Evolutionary conservation across 1,140 invertebrate genomes (phyloP).

Genomic region (Lamellibrachia luymesi): DNA sequence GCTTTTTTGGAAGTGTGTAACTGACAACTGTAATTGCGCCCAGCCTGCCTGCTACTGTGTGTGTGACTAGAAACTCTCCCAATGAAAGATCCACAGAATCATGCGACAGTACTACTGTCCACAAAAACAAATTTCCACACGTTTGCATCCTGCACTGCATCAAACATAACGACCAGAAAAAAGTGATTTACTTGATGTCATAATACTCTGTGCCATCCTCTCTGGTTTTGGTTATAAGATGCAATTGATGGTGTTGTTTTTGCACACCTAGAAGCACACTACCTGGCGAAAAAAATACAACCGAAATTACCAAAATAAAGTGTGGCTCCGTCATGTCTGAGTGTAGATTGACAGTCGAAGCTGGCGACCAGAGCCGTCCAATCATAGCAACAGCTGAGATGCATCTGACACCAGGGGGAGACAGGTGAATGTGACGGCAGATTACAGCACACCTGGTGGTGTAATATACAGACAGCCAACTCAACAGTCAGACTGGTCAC

Average conservation of each 20-base stretch:
- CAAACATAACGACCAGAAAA: background rate
- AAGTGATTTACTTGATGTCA: background rate
- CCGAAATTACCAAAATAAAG: background rate
- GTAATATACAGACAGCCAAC: background rate
- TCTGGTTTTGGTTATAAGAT: background rate
- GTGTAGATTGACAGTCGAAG: background rate
- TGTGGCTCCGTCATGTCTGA: background rate
- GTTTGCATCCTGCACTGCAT: background rate
- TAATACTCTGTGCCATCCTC: background rate
- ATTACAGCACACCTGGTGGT: background rate
- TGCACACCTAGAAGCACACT: background rate
- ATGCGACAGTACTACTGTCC: background rate
- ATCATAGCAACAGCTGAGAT: background rate
- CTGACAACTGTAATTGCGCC: too few species aligned
- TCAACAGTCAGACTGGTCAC: background rate
- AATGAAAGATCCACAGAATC: background rate
- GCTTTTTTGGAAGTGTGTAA: too few species aligned
- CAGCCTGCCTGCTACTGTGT: background rate
- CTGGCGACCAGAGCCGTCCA: background rate
- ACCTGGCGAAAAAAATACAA: background rate
- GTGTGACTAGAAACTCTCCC: background rate
- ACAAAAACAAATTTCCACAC: too few species aligned
- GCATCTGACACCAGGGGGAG: background rate
- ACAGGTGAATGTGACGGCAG: background rate
- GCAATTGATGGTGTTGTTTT: background rate